Evolutionary conservation across 53 echinoderm and acorn worm species (phyloP), one percentile per base, ranked within the genome.

Genomic region (Mesocentrotus franciscanus): DNA sequence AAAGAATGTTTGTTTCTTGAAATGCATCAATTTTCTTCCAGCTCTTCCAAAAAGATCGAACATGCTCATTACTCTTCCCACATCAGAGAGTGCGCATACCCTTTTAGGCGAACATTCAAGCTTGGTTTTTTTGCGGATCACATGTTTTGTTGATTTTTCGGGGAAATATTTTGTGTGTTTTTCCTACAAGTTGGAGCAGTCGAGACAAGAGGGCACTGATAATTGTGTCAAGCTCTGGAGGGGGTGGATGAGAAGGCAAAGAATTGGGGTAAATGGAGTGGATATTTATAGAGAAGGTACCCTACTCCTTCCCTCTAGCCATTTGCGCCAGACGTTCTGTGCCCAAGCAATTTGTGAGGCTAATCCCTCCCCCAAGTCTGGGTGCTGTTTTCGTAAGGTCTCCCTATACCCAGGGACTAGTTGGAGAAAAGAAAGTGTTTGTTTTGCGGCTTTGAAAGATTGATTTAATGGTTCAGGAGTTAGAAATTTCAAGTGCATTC

Each of bases 171-270:
- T 58, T 58, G 11, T 12, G 58, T 87, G 2, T 58, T 87, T 58
- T 85, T 58, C 58, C 58, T 1, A 6, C 36, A 17, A 20, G 81
- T 8, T 81, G 18, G 49, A 81, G 36, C 29, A 17, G 9, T 57
- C 27, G 81, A 93, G 79, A 56, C 59, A 85, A 49, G 56, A 94
- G 87, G 85, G 95, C 56, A 85, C 10, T 33, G 56, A 64, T 42
- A 94, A 94, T 81, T 93, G 94, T 93, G 94, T 35, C 94, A 93
- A 81, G 22, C 79, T 81, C 94, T 81, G 59, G 83, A 93, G 94
- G 94, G 94, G 83, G 75, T 74, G 92, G 71, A 27, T 42, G 92
- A 72, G 75, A n/a, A 39, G 71, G 74, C 8, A 71, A 56, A 92
- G 56, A 71, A 92, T 35, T 56, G 56, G 49, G 92, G 75, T 92